phyloP scores from a whole-genome alignment of 1,140 invertebrate species.

The Atta cephalotes region DNA sequence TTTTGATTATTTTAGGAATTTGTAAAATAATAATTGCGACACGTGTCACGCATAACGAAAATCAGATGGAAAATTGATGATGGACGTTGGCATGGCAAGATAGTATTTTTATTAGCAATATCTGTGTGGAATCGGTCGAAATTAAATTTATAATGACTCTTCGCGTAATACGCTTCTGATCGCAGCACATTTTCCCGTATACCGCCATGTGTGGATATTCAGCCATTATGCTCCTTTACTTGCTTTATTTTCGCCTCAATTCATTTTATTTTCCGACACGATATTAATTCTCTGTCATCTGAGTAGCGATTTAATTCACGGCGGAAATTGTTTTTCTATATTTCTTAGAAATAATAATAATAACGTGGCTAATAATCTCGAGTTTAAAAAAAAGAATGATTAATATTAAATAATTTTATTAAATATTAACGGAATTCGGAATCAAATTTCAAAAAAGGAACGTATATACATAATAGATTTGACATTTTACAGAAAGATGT shows the following conservation, averaged over 20 bases:
- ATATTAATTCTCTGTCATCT: conserved; percentile 15
- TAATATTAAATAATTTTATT: conserved; percentile 2
- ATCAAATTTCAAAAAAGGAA: not conserved
- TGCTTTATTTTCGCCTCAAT: conserved; percentile 62
- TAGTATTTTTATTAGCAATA: conserved; percentile 77
- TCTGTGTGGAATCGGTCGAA: conserved; percentile 71
- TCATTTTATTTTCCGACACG: conserved; percentile 63
- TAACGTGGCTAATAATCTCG: not conserved
- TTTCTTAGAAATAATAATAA: not conserved
- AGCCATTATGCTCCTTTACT: conserved; percentile 3
- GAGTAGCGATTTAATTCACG: conserved; percentile 4
- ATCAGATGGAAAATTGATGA: conserved; percentile 63
- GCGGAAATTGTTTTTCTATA: conserved; percentile 20
- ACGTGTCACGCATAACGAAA: conserved; percentile 59
- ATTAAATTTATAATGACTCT: conserved; percentile 77
- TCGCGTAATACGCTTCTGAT: conserved; percentile 54
- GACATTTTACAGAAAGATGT: not conserved
- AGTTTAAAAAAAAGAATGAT: not conserved
- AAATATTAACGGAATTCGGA: not conserved
- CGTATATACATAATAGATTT: conserved; percentile 11
- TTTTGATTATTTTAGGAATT: conserved; percentile 19
- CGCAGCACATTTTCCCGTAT: conserved; percentile 51
- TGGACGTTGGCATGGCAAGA: not conserved
- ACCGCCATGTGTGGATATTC: not conserved
- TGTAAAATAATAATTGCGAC: conserved; percentile 15